These are phyloP conservation scores for Steinernema scapterisci DNA, from an alignment of 2,888 invertebrate species.

Conservation along the genomic window DNA sequence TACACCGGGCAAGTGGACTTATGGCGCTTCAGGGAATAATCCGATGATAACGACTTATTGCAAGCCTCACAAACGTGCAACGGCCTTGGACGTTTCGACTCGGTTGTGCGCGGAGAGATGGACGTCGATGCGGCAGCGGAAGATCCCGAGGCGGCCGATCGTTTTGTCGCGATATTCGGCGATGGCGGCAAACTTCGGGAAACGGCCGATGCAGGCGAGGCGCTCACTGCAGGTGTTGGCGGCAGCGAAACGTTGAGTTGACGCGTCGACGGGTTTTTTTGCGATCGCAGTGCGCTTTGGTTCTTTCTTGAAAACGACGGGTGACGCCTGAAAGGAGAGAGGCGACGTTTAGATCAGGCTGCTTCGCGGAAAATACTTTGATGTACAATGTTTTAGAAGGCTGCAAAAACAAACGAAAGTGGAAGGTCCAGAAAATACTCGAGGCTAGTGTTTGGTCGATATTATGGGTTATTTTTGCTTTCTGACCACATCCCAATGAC, in stretches of 20 bases:
- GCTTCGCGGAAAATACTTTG: no score
- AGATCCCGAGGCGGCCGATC: not conserved
- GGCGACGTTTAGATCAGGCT: no score
- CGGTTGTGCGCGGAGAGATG: not conserved
- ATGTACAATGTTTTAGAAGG: no score
- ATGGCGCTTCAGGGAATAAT: conserved; percentile 21
- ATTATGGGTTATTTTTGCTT: no score
- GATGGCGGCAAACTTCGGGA: conserved; percentile 9
- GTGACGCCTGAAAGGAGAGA: not conserved
- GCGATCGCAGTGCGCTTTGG: no score
- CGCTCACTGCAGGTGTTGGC: not conserved
- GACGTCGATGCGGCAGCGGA: not conserved
- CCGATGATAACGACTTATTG: conserved; percentile 6
- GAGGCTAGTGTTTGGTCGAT: no score
- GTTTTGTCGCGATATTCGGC: not conserved
- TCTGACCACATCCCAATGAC: no score
- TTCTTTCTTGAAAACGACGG: not conserved
- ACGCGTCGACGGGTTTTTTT: no score
- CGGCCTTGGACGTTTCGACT: not conserved
- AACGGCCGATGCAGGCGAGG: not conserved
- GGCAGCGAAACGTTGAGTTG: not conserved
- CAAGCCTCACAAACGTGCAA: conserved; percentile 6
- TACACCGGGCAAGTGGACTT: not conserved
- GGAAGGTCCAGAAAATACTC: no score
- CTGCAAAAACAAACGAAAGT: no score